Conservation (phyloP, 2,113 vertebrate species). For the Narcine bancroftii region DNA sequence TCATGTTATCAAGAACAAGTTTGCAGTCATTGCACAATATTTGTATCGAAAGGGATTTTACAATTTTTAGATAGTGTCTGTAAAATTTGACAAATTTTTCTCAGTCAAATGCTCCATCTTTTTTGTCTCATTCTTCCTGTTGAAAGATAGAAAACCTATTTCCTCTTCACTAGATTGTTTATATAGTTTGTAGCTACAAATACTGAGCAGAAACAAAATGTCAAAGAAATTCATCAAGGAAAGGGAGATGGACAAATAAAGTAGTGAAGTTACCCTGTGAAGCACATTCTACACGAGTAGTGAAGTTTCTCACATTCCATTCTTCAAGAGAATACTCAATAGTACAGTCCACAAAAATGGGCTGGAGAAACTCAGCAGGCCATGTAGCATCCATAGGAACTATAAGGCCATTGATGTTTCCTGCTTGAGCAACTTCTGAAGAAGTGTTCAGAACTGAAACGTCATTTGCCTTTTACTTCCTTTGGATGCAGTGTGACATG, state of each 20-base stretch:
- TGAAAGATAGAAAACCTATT: background rate
- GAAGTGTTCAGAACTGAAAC: too few species aligned
- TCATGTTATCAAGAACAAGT: background rate
- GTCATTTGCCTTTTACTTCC: too few species aligned
- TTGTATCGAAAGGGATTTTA: background rate
- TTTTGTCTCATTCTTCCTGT: background rate
- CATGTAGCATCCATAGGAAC: too few species aligned
- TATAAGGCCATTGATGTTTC: too few species aligned
- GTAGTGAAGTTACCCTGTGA: background rate
- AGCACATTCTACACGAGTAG: background rate
- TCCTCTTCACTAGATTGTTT: background rate
- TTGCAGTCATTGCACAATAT: background rate
- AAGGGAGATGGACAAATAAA: background rate
- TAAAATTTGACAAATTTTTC: background rate
- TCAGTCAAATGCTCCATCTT: background rate
- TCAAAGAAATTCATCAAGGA: constrained; percentile 3
- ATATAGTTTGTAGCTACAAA: background rate
- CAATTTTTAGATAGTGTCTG: background rate
- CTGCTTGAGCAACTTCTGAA: too few species aligned
- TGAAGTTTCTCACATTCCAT: background rate
- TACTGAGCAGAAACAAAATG: background rate
- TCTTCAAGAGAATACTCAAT: background rate
- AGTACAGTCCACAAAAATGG: too few species aligned
- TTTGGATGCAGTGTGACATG: too few species aligned
- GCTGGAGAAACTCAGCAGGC: too few species aligned